Evolutionary conservation across 2,888 invertebrate species (phyloP), one percentile per base, ranked within the genome.

Genomic region (Diadegma fenestrale): DNA sequence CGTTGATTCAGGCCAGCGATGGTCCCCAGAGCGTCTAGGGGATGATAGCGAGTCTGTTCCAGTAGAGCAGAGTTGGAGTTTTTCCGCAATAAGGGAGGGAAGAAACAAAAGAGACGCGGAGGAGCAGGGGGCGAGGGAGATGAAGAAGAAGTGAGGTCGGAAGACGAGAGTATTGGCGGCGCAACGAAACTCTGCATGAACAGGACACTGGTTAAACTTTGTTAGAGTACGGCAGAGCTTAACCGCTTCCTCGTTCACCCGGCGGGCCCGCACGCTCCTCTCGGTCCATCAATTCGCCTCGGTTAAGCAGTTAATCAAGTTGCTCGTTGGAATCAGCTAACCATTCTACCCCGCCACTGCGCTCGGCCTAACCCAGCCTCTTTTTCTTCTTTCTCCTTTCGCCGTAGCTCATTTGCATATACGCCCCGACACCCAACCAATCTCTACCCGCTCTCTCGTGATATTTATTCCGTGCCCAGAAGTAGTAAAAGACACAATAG

Each of bases 291-390:
- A 87, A 87, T 82, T 87, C 84, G 82, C 81, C 80, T 84, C 86
- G 80, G 86, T 86, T 87, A 86, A 86, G 86, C 86, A 84, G 86
- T 87, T 87, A 86, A 84, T 87, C 87, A 86, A 86, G 84, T 87
- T 86, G 72, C 77, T 84, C 86, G 43, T 58, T 75, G 71, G 71
- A 76, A 51, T 61, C 72, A 48, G 58, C 84, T 61, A 82, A 84
- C 84, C 78, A 76, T 81, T 75, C 80, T 41, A 54, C 45, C 64
- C 45, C 48, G 64, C n/a, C 14, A 51, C 76, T 17, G 76, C 61
- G 10, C n/a, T n/a, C 37, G 76, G 45, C 54, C 68, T 51, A 68
- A 68, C 77, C 22, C 26, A 30, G 22, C 22, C 43, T 41, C 68
- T 17, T 54, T 43, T 48, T 68, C 2, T 41, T 54, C 43, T 77